Percentiles rank a stretch among this genome's conserved stretches.
These are phyloP conservation scores for Drosophila kokeensis DNA, from an alignment of 2,888 invertebrate species.

Conservation along the genomic window DNA sequence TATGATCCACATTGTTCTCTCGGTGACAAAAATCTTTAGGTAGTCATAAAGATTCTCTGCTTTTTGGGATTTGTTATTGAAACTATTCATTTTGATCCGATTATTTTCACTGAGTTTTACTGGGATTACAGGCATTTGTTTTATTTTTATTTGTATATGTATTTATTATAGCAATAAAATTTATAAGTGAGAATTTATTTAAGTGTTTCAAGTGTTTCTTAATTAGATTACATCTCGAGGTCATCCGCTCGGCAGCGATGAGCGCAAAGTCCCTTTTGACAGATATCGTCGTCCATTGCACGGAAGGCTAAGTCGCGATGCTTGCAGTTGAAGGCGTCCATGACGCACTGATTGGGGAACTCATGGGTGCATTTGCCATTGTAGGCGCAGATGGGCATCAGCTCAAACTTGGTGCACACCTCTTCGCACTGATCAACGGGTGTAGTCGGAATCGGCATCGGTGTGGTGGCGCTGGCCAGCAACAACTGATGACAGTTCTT, in stretches of 20 bases:
- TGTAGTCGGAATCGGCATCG: constrained; percentile 19
- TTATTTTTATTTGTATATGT: neutral
- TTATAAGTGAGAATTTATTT: neutral
- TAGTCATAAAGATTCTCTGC: neutral
- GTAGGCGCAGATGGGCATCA: constrained; percentile 75
- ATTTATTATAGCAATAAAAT: constrained; percentile 2
- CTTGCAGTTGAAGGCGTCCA: constrained; percentile 81
- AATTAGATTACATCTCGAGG: constrained; percentile 37
- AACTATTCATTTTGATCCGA: neutral
- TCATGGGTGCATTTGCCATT: constrained; percentile 78
- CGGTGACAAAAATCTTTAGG: neutral
- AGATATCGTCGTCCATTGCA: constrained; percentile 68
- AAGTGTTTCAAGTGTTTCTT: too few species aligned
- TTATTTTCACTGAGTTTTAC: neutral
- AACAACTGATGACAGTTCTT: constrained; percentile 58
- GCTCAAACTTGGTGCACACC: constrained; percentile 78
- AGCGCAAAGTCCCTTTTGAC: constrained; percentile 51
- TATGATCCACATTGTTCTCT: neutral
- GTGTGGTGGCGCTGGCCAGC: constrained; percentile 20
- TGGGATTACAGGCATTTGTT: neutral
- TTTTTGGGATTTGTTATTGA: neutral
- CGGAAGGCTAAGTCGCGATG: constrained; percentile 73
- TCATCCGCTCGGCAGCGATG: constrained; percentile 68
- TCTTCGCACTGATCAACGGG: constrained; percentile 61
- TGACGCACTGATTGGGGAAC: constrained; percentile 80